Base-by-base conservation (phyloP, 2,888 invertebrate genomes). In the Minunthozetes semirufus region DNA sequence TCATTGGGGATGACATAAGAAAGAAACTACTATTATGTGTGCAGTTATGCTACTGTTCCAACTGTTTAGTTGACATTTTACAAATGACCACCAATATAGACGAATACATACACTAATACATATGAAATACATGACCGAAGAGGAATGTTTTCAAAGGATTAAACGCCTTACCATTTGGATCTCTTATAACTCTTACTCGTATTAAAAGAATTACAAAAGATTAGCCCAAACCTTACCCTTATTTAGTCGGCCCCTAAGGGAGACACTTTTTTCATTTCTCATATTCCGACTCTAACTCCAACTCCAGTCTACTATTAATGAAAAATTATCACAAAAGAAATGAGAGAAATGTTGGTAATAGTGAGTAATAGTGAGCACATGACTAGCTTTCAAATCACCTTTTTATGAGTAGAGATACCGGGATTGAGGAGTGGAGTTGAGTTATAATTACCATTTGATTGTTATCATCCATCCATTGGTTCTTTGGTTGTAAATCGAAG, bases 1-100 rank as follows among this genome's bases (percentile, higher is more conserved):
- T 63, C 61, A 63, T 63, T 33, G 61, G 61, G 61, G 59, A 59
- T 63, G 61, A 33, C 61, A 63, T 63, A 63, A 63, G 48, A 63
- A 63, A 29, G 61, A 29, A 63, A 29, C 61, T 9, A 29, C 61
- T 29, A 63, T 63, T 63, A 25, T 63, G 22, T 48, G 48, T 33
- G 33, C 33, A 48, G n/a, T 48, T 48, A 56, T 56, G 25, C 22
- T 19, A 56, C 56, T 56, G 56, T 56, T 56, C 56, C 61, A 25
- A 63, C 29, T 63, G 61, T 63, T 63, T 29, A 15, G 6, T 15
- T 63, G 61, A 63, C 61, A 63, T 63, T 63, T 63, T 29, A 63
- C 61, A 63, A 63, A 63, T 63, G 61, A 63, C 61, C 61, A 33
- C 29, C 29, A 63, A 63, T 63, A 63, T 8, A 63, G 61, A 11